Evolutionary conservation across 2,797 vertebrate genomes (phyloP).

Genomic region (Pangasius macronema): DNA sequence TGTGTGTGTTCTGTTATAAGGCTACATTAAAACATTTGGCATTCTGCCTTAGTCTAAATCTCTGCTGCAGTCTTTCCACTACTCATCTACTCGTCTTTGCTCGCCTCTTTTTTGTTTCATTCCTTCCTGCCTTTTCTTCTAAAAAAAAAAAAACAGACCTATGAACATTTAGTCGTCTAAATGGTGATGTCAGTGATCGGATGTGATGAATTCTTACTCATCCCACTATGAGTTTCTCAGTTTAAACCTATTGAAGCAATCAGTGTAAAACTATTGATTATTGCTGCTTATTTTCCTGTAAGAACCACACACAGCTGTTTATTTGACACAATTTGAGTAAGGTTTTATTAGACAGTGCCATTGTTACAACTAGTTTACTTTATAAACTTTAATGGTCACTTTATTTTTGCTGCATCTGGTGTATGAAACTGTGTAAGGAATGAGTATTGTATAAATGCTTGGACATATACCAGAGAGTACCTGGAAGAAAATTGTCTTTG

Average conservation of each 20-base stretch:
- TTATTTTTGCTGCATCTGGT: background rate
- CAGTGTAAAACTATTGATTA: background rate
- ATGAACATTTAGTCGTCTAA: background rate
- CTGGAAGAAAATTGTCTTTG: too few relatives aligned
- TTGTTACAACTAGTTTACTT: background rate
- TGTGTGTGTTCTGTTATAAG: background rate
- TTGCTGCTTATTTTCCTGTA: background rate
- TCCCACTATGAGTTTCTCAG: background rate
- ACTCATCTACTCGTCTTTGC: background rate
- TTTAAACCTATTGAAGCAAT: too few relatives aligned
- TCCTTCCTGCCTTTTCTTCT: constrained; percentile 1
- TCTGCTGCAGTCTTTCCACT: background rate
- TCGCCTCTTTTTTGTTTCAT: background rate
- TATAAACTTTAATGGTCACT: background rate
- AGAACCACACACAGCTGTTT: background rate
- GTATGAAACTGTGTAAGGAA: background rate
- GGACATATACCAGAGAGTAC: too few relatives aligned
- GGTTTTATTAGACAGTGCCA: background rate
- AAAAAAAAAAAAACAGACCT: constrained; percentile 17
- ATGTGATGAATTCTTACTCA: constrained; percentile 19
- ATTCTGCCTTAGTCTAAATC: background rate
- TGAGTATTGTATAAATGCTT: background rate
- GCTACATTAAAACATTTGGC: background rate
- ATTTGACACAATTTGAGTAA: background rate
- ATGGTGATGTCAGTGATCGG: constrained; percentile 16